Conservation (phyloP, 2,113 vertebrate genomes). For the Megaceryle maxima region DNA sequence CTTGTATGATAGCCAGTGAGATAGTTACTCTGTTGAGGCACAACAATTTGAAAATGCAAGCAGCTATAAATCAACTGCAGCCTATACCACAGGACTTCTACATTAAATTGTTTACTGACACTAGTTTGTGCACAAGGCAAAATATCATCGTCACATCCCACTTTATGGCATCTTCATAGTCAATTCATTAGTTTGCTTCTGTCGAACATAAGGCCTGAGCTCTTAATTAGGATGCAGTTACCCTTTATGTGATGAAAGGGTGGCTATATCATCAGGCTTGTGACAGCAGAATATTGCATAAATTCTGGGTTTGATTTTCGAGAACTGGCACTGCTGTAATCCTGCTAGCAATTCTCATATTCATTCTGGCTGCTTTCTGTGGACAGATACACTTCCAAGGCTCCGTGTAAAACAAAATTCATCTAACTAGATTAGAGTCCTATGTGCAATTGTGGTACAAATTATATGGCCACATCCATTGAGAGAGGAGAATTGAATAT, state of each 20-base stretch:
- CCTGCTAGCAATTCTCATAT: slow-evolving; percentile 6
- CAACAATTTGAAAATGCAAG: not conserved
- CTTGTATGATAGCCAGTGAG: slow-evolving; percentile 45
- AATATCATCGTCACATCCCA: slow-evolving; percentile 17
- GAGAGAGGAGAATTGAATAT: not conserved
- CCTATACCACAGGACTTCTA: slow-evolving; percentile 8
- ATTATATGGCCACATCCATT: not conserved
- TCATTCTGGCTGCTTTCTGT: slow-evolving; percentile 20
- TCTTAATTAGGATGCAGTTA: slow-evolving; percentile 58
- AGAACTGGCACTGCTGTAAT: slow-evolving; percentile 42
- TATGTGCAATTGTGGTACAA: not conserved
- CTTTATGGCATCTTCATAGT: slow-evolving; percentile 47
- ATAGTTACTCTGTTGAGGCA: slow-evolving; percentile 28
- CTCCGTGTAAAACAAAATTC: not conserved
- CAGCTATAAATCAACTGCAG: slow-evolving; percentile 41
- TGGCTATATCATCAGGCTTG: slow-evolving; percentile 53
- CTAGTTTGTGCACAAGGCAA: slow-evolving; percentile 25
- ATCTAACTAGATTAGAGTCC: not conserved
- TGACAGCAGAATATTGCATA: slow-evolving; percentile 54
- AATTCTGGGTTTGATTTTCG: slow-evolving; percentile 50
- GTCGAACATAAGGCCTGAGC: slow-evolving; percentile 52
- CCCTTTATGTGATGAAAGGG: slow-evolving; percentile 56
- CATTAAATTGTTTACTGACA: slow-evolving; percentile 46
- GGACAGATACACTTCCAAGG: not conserved
- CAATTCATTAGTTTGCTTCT: slow-evolving; percentile 62